Evolutionary conservation across 2,888 invertebrate species (phyloP), one percentile per base, ranked within the genome.

Genomic region (Pollenia griseotomentosa): DNA sequence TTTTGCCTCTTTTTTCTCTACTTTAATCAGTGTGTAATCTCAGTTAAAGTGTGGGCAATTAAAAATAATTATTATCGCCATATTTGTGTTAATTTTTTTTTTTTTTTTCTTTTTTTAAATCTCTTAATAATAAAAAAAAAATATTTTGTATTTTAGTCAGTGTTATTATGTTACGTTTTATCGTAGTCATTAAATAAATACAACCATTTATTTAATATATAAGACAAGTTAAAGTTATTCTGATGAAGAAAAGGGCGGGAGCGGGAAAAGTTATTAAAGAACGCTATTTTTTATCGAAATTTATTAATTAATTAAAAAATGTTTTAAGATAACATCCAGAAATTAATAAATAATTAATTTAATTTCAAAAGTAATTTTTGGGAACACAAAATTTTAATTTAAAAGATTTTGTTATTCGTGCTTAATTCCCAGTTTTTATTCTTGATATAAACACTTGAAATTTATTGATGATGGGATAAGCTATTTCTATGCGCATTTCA

Each of bases 41-140:
- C 66, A 75, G 71, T 79, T 65, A 33, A 70, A 75, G 57, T 83
- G 75, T 42, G 42, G 53, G 83, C 81, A 84, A 84, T 84, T 84
- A 68, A 59, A 83, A 78, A 66, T 59, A 59, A 78, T 74, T 84
- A 57, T 86, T 86, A 86, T 83, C 86, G 12, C 42, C 23, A 12
- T 59, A 68, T 79, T 73, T 66, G 46, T 73, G 66, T 73, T 79
- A 78, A 73, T 16, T 51, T 23, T 16, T 16, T 59, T 9, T 51
- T 10, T 14, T 61, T 19, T 51, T 68, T 8, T 11, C 12, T 33
- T 23, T 78, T 48, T 59, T 40, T 5, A 53, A 71, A 71, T 71
- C 44, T 6, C 33, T 33, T 6, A 42, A 23, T 57, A n/a, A 53
- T 40, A 7, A 33, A 33, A 46, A 16, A 14, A 10, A 19, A 46